Conservation (phyloP, 2,888 invertebrate genomes). For the Amitus sp. region DNA sequence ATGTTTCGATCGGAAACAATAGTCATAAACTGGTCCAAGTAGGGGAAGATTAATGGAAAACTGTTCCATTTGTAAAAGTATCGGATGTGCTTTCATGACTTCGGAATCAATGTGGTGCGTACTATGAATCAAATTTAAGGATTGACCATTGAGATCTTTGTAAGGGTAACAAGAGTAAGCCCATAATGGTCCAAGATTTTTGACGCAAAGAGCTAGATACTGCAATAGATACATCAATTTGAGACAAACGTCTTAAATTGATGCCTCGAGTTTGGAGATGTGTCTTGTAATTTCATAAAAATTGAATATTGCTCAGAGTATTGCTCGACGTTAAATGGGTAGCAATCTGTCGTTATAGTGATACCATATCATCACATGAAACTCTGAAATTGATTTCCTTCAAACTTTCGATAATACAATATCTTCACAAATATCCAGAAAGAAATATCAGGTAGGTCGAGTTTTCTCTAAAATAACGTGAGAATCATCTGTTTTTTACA, state of each 20-base stretch:
- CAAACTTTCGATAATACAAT: no score
- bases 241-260: slow-evolving; percentile 18
- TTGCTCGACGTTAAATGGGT: no score
- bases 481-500: no score
- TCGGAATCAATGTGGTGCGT: slow-evolving; percentile 16
- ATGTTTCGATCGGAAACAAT: slow-evolving; percentile 12
- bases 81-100: slow-evolving; percentile 11
- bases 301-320: no score
- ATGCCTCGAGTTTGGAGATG: no score
- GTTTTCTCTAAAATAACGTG: no score
- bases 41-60: slow-evolving; percentile 11
- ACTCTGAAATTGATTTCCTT: no score
- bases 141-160: slow-evolving; percentile 35
- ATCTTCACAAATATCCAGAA: no score
- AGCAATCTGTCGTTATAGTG: no score
- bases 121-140: slow-evolving; percentile 19
- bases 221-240: slow-evolving; percentile 13
- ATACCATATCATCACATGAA: no score
- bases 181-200: slow-evolving; percentile 27
- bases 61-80: slow-evolving; percentile 8
- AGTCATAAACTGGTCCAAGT: slow-evolving; percentile 13
- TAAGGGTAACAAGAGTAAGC: slow-evolving; percentile 26
- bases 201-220: slow-evolving; percentile 24
- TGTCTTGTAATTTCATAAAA: no score
- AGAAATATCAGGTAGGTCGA: no score